Conservation (phyloP, 1,140 invertebrate genomes). For the Psilanteris sp. region DNA sequence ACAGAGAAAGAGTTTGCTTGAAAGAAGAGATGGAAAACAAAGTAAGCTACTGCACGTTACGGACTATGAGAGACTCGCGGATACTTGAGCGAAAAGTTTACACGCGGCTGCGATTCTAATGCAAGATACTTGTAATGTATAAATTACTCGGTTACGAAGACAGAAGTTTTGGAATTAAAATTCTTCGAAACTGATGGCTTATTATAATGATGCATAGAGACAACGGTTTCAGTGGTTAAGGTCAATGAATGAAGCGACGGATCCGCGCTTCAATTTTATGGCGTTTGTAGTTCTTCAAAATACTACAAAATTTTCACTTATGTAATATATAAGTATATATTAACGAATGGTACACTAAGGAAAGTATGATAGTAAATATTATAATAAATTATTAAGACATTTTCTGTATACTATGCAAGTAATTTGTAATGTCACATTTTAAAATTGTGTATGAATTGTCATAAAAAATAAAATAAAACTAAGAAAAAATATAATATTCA, state of each 20-base stretch:
- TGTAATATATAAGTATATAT: too few relatives aligned
- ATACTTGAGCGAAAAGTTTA: slow-evolving; percentile 36
- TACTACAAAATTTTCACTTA: too few relatives aligned
- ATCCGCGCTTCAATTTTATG: neutral
- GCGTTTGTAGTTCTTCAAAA: too few relatives aligned
- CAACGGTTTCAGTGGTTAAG: slow-evolving; percentile 20
- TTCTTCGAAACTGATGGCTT: slow-evolving; percentile 17
- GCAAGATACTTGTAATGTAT: slow-evolving; percentile 39
- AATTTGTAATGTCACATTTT: too few relatives aligned
- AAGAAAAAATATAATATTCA: too few relatives aligned
- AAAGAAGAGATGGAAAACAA: slow-evolving; percentile 1
- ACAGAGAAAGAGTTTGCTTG: neutral
- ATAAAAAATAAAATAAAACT: too few relatives aligned
- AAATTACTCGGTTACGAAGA: slow-evolving; percentile 27
- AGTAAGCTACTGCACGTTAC: slow-evolving; percentile 13
- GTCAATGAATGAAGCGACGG: slow-evolving; percentile 28
- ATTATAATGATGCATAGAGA: slow-evolving; percentile 3
- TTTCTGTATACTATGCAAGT: too few relatives aligned
- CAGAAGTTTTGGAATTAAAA: slow-evolving; percentile 14
- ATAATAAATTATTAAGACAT: too few relatives aligned
- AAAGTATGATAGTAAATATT: too few relatives aligned
- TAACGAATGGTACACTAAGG: too few relatives aligned
- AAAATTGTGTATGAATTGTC: too few relatives aligned
- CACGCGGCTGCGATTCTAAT: slow-evolving; percentile 38
- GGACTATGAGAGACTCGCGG: slow-evolving; percentile 4